These are phyloP conservation scores for Anhinga rufa DNA, from an alignment of 2,113 vertebrate genomes.

Conservation along the genomic window DNA sequence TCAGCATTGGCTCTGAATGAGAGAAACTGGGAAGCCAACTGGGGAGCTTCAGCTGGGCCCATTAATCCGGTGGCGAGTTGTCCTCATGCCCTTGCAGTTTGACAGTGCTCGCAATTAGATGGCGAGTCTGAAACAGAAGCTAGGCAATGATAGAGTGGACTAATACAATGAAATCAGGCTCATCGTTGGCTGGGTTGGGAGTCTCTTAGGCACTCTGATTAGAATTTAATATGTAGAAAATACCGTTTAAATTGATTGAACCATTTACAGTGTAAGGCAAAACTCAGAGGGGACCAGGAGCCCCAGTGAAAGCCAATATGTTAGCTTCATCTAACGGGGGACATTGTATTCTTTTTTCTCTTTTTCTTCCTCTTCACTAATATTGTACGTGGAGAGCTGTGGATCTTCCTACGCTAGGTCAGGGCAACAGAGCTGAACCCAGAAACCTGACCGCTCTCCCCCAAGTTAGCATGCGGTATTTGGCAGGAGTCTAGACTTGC, in stretches of 20 bases:
- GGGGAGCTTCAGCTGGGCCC: neutral
- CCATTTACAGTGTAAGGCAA: neutral
- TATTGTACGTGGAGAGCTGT: neutral
- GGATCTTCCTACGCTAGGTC: neutral
- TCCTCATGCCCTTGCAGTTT: neutral
- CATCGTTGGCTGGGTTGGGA: neutral
- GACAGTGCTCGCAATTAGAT: neutral
- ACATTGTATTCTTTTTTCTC: rapidly evolving
- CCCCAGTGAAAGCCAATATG: neutral
- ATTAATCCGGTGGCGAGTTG: neutral
- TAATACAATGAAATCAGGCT: neutral
- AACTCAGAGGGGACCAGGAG: neutral
- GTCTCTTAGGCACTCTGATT: neutral
- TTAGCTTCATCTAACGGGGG: neutral
- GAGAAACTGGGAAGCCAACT: neutral
- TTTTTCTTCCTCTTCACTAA: neutral
- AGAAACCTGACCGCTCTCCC: neutral
- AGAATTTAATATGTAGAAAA: neutral
- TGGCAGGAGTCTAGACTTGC: neutral
- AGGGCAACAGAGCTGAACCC: neutral
- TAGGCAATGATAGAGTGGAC: neutral
- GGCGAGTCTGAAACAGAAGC: neutral
- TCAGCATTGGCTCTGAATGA: neutral
- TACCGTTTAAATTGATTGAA: neutral
- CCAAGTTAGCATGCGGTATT: neutral